Conservation (phyloP, 2,113 vertebrate genomes). For the Butorides virescens region DNA sequence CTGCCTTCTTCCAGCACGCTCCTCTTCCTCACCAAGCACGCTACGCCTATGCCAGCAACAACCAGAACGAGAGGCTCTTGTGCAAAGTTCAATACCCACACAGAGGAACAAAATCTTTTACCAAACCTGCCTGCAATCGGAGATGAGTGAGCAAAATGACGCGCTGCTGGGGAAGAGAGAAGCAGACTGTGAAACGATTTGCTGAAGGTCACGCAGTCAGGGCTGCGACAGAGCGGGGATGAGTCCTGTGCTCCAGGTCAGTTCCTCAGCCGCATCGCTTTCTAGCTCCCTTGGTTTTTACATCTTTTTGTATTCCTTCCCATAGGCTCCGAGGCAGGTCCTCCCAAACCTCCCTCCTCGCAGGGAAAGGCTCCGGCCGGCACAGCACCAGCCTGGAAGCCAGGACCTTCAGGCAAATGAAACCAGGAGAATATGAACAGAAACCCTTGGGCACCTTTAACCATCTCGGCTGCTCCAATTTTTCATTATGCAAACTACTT, state of each 20-base stretch:
- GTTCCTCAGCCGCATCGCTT: not conserved
- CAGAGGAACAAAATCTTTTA: constrained; percentile 22
- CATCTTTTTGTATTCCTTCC: not conserved
- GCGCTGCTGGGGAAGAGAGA: not conserved
- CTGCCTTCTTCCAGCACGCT: not conserved
- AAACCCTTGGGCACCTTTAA: not conserved
- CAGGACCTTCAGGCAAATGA: not conserved
- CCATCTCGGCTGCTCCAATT: not conserved
- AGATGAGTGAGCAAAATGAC: constrained; percentile 5
- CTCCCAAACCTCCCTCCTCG: not conserved
- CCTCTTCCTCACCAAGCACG: not conserved
- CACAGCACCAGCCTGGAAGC: not conserved
- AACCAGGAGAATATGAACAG: not conserved
- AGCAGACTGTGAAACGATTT: not conserved
- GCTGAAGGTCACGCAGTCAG: not conserved
- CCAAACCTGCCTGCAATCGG: constrained; percentile 33
- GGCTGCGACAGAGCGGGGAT: not conserved
- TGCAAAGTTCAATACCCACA: constrained; percentile 19
- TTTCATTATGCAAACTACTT: not conserved
- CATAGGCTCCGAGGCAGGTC: not conserved
- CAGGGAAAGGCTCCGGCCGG: not conserved
- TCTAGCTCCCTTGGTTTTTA: not conserved
- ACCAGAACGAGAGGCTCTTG: constrained; percentile 21
- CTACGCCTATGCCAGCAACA: not conserved
- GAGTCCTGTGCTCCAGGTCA: not conserved